Evolutionary conservation across 2,888 invertebrate species (phyloP).

Genomic region (Hylaea fasciaria): DNA sequence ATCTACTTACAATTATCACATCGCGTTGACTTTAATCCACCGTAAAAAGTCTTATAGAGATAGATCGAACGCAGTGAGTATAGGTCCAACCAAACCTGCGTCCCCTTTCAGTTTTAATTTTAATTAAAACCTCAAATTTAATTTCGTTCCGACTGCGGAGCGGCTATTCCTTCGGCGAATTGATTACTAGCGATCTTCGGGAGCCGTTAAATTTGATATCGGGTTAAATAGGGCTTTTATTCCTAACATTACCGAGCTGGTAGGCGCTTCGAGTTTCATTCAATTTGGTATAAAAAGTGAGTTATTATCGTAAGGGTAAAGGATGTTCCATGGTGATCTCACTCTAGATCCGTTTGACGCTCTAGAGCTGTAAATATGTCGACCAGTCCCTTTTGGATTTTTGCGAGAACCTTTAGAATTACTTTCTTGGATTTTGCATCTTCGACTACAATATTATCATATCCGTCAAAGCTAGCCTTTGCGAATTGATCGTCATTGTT

Average conservation of each 20-base stretch:
- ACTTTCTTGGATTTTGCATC: too few species aligned
- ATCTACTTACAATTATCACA: too few species aligned
- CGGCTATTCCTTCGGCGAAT: conserved; percentile 38
- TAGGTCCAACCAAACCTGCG: conserved; percentile 34
- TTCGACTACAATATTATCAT: too few species aligned
- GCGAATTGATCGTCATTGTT: too few species aligned
- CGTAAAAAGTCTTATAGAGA: neutral
- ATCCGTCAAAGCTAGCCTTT: too few species aligned
- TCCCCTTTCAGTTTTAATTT: conserved; percentile 51
- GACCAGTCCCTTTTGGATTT: too few species aligned
- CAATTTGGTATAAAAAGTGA: conserved; percentile 8
- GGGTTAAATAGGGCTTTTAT: conserved; percentile 26
- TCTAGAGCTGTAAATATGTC: too few species aligned
- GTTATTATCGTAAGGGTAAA: too few species aligned
- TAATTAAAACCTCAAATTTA: conserved; percentile 64
- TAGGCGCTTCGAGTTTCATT: conserved; percentile 14
- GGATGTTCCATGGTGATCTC: too few species aligned
- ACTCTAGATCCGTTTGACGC: too few species aligned
- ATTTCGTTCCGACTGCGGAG: conserved; percentile 48
- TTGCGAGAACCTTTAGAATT: too few species aligned
- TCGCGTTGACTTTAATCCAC: too few species aligned
- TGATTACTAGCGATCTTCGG: conserved; percentile 41
- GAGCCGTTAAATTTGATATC: conserved; percentile 38
- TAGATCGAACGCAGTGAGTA: conserved; percentile 2
- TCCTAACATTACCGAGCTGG: conserved; percentile 10